A percentile compares a stretch with the other conserved stretches of the same genome.
Evolutionary conservation across 2,113 vertebrate genomes (phyloP).

Genomic region (Globicephala melas): DNA sequence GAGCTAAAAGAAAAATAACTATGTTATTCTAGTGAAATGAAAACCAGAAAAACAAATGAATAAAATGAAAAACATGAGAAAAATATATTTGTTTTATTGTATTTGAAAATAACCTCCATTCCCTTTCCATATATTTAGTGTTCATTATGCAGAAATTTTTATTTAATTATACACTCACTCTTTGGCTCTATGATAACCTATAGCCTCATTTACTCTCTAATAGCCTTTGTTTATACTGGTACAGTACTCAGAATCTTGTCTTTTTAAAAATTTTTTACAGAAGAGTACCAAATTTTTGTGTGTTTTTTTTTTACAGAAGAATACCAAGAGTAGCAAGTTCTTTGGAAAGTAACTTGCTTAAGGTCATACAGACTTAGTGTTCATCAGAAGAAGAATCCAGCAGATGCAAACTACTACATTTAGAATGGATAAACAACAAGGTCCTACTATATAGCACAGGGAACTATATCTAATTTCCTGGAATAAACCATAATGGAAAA

Average conservation of each 20-base stretch:
- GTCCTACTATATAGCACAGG: no score
- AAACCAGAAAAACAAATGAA: background rate
- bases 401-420: no score
- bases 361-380: background rate
- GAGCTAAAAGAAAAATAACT: background rate
- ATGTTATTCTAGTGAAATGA: background rate
- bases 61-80: background rate
- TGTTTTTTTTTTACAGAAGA: background rate
- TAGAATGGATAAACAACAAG: no score
- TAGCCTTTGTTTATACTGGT: background rate
- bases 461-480: no score
- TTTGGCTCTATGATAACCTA: background rate
- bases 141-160: no score
- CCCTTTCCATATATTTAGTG: no score
- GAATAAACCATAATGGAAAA: no score
- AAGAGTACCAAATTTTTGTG: background rate
- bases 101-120: no score
- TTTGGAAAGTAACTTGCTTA: background rate
- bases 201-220: background rate
- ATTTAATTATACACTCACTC: no score
- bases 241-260: background rate
- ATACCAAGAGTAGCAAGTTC: background rate
- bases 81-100: no score
- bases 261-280: background rate
- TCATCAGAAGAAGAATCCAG: background rate